Evolutionary conservation across 2,797 vertebrate genomes (phyloP).

Genomic region (Microctenopoma stevenorrisi): DNA sequence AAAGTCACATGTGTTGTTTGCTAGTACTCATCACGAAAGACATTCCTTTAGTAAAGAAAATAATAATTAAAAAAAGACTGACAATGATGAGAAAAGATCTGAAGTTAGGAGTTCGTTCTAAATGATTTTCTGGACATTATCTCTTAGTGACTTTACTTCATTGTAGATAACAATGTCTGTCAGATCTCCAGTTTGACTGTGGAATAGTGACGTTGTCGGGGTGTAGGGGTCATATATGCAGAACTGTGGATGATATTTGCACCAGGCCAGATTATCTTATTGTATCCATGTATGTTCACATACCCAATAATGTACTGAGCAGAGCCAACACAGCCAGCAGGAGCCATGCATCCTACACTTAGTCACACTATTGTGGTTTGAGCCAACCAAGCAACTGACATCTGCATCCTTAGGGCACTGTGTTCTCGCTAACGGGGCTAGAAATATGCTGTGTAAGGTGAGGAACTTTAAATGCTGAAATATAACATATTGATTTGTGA

Average conservation of each 20-base stretch:
- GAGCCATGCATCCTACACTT: background rate
- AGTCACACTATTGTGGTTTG: background rate
- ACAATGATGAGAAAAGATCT: too few species aligned
- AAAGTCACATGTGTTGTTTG: constrained; percentile 5
- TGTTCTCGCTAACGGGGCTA: constrained; percentile 32
- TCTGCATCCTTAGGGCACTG: constrained; percentile 18
- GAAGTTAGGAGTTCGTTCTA: too few species aligned
- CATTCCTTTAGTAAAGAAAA: too few species aligned
- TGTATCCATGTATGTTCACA: background rate
- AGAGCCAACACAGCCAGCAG: background rate
- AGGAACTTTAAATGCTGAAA: constrained; percentile 51
- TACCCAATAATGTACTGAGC: background rate
- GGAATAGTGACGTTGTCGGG: too few species aligned
- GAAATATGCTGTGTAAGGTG: constrained; percentile 54
- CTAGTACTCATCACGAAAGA: background rate
- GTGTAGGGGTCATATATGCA: background rate
- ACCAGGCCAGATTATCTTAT: background rate
- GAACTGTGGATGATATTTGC: background rate
- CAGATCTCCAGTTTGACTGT: background rate
- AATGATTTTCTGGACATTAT: too few species aligned
- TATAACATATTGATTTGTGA: constrained; percentile 57
- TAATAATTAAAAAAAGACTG: too few species aligned
- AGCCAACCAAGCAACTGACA: constrained; percentile 2
- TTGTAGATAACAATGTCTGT: background rate
- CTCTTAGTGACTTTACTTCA: too few species aligned